Conservation (phyloP, 2,797 vertebrate genomes). For the Pitangus sulphuratus region DNA sequence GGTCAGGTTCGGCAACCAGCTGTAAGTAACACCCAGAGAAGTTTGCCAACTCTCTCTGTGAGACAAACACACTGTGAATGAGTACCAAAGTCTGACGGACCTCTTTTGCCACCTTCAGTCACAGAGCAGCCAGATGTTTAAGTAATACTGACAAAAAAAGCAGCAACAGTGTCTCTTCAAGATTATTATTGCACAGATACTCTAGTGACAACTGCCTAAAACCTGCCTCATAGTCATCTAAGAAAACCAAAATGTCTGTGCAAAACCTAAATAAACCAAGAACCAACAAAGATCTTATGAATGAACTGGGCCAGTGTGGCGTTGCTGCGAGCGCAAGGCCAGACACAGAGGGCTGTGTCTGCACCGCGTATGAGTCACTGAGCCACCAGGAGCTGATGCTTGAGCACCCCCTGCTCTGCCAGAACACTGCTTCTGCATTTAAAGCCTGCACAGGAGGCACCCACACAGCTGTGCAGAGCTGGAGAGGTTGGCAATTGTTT, state of each 20-base stretch:
- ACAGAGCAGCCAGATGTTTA: not conserved
- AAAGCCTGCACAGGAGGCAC: not conserved
- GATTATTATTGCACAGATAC: not conserved
- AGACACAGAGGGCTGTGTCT: not conserved
- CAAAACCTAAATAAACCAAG: not conserved
- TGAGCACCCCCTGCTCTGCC: not conserved
- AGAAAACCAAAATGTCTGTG: not conserved
- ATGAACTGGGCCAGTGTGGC: not conserved
- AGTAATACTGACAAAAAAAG: not conserved
- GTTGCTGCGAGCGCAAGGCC: not conserved
- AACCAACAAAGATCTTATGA: not conserved
- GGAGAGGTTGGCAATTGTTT: not conserved
- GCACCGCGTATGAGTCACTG: fast-evolving
- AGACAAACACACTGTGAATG: not conserved
- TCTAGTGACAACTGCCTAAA: not conserved
- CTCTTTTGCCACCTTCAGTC: not conserved
- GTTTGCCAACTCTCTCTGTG: not conserved
- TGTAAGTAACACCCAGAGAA: not conserved
- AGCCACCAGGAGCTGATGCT: not conserved
- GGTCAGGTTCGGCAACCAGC: not conserved
- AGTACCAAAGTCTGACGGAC: not conserved
- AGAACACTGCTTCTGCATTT: not conserved
- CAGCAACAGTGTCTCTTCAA: not conserved
- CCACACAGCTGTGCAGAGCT: not conserved
- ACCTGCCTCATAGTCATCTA: not conserved